Base-by-base conservation (phyloP, 2,797 vertebrate genomes). In the Pseudochirops corinnae region DNA sequence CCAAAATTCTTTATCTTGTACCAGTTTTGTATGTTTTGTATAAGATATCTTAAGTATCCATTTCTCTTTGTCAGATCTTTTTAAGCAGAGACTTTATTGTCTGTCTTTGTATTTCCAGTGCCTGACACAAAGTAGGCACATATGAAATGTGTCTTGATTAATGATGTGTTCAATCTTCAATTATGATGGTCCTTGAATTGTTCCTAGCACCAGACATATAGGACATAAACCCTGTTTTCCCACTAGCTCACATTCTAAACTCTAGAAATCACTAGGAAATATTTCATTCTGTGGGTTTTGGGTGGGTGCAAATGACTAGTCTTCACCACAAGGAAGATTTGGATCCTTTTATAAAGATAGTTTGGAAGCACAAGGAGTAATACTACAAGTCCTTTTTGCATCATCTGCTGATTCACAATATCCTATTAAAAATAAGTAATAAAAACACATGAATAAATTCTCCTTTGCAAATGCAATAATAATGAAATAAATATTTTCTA, bases 391-490 rank as follows among this genome's bases (percentile, higher is more conserved):
- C 94, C 16, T 67, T 90, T 74, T 67, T 92, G 91, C 14, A 56
- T 46, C 52, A 55, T 53, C n/a, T n/a, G 60, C 1, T 55, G 67
- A 94, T 50, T 94, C 95, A 82, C 0, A 93, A 74, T 39, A 74
- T 39, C 6, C 13, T 58, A 94, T 56, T 28, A 52, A 96, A 94
- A 57, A 56, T 39, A 18, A 0, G 52, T 92, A 5, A 29, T 92
- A 1, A 4, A 46, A 10, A 4, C 1, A 12, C n/a, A 11, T 52
- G 3, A 13, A n/a, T 24, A 7, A 56, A 1, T 57, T 33, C 46
- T n/a, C 9, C 52, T 95, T 95, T 91, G 39, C 21, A 92, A 82
- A 94, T 14, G 93, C 93, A 52, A 93, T 55, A 62, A 91, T 90
- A 26, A 91, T 82, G 13, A 55, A 62, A 33, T 56, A 62, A 87